Base-by-base conservation (phyloP, 2,888 invertebrate species). In the Ornithoptera priamus region DNA sequence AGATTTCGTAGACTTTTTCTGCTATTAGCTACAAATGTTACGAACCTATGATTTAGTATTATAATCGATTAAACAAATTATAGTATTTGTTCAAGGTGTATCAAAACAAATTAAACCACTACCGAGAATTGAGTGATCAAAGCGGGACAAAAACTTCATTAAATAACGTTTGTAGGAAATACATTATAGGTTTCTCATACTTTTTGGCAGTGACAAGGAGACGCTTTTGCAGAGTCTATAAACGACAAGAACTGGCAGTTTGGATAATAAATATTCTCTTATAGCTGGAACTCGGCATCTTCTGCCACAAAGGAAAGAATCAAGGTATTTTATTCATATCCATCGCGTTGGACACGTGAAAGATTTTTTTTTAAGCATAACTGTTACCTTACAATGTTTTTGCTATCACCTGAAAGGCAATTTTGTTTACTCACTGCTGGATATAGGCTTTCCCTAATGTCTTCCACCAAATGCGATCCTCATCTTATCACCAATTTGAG, bases 181-280 rank as follows among this genome's bases (percentile, higher is more conserved):
- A 81, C 81, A 83, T 83, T 83, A 78, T 74, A 76, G 76, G 79
- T 77, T 79, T 80, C 78, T 77, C 78, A 79, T 77, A 79, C 75
- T 67, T 69, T 73, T 72, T 73, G 75, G 75, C 75, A 71, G 73
- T 74, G 76, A 75, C 78, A 74, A 69, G 75, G 77, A 75, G 78
- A 77, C 81, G 72, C 72, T 70, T 68, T 65, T 5, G 46, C 66
- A 70, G 71, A 64, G 70, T 39, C 39, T 46, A 67, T 59, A 57
- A 67, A 24, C 59, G 20, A 15, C 58, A 59, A 72, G 73, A 74
- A 61, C 58, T 67, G 71, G 12, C 72, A 53, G 30, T 24, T 59
- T 20, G 18, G 12, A 62, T 63, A 18, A 15, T 18, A 50, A 50
- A 50, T 17, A 50, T 17, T 39, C 10, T 7, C 5, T 30, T 30